Evolutionary conservation across 2,797 vertebrate genomes (phyloP), one percentile per base, ranked within the genome.

Genomic region (Sebastes itinus): DNA sequence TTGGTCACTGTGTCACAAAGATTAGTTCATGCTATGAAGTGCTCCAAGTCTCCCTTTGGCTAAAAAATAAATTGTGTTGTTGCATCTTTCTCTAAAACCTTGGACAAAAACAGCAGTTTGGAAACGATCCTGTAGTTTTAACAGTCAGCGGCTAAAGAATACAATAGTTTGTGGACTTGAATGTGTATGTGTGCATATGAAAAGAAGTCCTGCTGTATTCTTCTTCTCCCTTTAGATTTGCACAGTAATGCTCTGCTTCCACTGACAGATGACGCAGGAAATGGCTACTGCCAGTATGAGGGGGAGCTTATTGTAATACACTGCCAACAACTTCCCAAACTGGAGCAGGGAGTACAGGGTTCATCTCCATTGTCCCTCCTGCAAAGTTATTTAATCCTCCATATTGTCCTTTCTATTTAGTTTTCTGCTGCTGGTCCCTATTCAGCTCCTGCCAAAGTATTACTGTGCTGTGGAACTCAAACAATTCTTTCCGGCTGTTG

Each of bases 291-390:
- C 62, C 72, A 77, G 72, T 82, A 42, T 72, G 77, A 82, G 75
- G 55, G 18, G 54, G 54, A 63, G 82, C 71, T 86, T 77, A 87
- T 80, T 90, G 83, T 83, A 85, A 88, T 87, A 82, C 84, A 65
- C 73, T 49, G 87, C 85, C 89, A 95, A 89, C 83, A 83, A 93
- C 92, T 91, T 94, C 87, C 92, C 80, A 64, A 83, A 92, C 69
- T 60, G 78, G 78, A 91, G 75, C 81, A 84, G 76, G 30, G 63
- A 86, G 89, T 82, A 54, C 84, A 92, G 87, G 87, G 89, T 88
- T 90, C 82, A 82, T 82, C 74, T 80, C 80, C 67, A 83, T 88
- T 91, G 87, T 91, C 74, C 84, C 54, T 65, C 72, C 88, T 89
- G 80, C 85, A 77, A 77, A 89, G 82, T 92, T 87, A 86, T 87